Evolutionary conservation across 2,113 vertebrate species (phyloP).

Genomic region (Prionailurus viverrinus): DNA sequence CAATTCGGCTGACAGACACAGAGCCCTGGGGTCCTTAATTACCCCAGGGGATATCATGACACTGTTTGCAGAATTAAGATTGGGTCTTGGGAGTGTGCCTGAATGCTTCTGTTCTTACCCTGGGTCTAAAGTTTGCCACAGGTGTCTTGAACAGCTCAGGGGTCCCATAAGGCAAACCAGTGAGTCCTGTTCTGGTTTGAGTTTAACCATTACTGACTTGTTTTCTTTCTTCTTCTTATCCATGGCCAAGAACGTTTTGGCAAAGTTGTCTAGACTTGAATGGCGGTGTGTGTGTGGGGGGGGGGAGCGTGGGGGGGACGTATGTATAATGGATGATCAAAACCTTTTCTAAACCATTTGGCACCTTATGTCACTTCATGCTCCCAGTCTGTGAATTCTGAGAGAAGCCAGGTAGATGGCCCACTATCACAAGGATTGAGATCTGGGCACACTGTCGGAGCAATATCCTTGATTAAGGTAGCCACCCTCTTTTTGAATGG

Average conservation of each 20-base stretch:
- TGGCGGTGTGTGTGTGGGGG: too few relatives aligned
- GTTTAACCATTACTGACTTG: background rate
- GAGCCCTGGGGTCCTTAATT: constrained; percentile 3
- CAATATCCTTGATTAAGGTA: background rate
- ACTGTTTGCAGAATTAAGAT: background rate
- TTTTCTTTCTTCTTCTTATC: background rate
- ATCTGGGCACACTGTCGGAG: background rate
- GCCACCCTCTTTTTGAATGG: background rate
- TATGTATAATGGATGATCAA: background rate
- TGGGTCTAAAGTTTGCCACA: background rate
- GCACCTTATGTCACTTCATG: background rate
- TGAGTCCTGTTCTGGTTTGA: background rate
- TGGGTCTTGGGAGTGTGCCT: background rate
- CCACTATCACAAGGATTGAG: background rate
- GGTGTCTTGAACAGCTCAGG: background rate
- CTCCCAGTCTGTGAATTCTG: background rate
- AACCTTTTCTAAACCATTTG: background rate
- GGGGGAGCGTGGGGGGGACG: background rate
- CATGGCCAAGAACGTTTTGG: background rate
- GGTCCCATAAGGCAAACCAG: background rate
- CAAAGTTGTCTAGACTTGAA: constrained; percentile 21
- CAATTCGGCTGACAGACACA: constrained; percentile 61
- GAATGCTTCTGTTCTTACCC: background rate
- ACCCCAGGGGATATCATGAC: background rate
- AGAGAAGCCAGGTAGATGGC: background rate